Evolutionary conservation across 1,140 invertebrate species (phyloP).

Genomic region (Brevipalpus yothersi): DNA sequence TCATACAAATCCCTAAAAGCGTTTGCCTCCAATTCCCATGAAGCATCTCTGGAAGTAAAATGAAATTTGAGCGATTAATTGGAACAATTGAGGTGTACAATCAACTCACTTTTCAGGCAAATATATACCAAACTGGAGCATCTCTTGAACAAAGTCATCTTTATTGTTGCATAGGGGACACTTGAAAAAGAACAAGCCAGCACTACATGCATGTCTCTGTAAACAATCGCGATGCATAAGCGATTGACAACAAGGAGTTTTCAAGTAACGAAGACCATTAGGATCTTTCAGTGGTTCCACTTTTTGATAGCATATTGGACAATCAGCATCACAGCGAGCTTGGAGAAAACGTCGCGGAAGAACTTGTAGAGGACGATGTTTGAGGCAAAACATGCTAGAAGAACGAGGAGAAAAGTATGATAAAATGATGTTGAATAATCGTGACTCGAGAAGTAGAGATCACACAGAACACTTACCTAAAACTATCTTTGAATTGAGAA

Average conservation of each 20-base stretch:
- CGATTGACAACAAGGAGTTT: constrained; percentile 32
- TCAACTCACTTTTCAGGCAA: constrained; percentile 26
- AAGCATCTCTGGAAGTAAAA: constrained; percentile 25
- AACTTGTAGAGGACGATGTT: constrained; percentile 28
- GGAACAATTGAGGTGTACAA: not conserved
- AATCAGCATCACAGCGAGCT: constrained; percentile 19
- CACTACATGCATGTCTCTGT: constrained; percentile 30
- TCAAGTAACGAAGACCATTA: constrained; percentile 15
- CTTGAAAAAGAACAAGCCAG: constrained; percentile 36
- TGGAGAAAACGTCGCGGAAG: constrained; percentile 11
- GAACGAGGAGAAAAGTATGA: not conserved
- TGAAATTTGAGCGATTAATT: not conserved
- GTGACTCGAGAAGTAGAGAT: not conserved
- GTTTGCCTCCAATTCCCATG: constrained; percentile 36
- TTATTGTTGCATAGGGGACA: constrained; percentile 39
- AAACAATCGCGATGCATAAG: constrained; percentile 9
- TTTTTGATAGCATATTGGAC: constrained; percentile 29
- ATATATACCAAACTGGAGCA: constrained; percentile 35
- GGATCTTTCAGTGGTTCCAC: constrained; percentile 19
- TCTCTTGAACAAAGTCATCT: constrained; percentile 29
- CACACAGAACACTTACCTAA: constrained; percentile 22
- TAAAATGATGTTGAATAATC: not conserved
- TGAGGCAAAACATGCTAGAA: constrained; percentile 31
- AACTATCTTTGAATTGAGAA: constrained; percentile 33
- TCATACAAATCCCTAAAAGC: constrained; percentile 32